Base-by-base conservation (phyloP, 2,797 vertebrate species). In the Pseudochirops corinnae region DNA sequence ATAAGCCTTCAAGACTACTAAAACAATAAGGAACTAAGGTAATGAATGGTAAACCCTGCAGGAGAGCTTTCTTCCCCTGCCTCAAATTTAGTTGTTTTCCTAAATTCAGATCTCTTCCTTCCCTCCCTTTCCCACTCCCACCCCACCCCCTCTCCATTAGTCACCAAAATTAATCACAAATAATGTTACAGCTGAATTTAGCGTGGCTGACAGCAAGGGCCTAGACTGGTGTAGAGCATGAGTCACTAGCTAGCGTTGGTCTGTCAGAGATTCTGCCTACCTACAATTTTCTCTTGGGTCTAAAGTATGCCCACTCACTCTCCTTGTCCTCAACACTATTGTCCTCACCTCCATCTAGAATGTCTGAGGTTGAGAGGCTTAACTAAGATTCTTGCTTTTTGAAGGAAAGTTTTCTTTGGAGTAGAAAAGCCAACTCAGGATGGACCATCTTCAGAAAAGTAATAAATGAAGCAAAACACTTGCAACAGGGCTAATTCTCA, bases 21-120 rank as follows among this genome's bases (percentile, higher is more conserved):
- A 46, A 46, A 7, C 0, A 0, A 0, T n/a, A 93, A 31, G 33
- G 33, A 93, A 53, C n/a, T 58, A 2, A 46, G 55, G 13, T n/a
- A 39, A 39, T 52, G 33, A 52, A 55, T 18, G 24, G 52, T 29
- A 28, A 39, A 67, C 13, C 24, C 0, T 11, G 0, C 21, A 55
- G 91, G 0, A 0, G 53, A n/a, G 0, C 11, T 39, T 4, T 92
- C 0, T 1, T 60, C 74, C 0, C 0, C 0, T 0, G 0, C 14
- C 3, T 13, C 56, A 82, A 67, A 90, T 90, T 55, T 57, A 0
- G 18, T 56, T 93, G 55, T 33, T 91, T 91, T n/a, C 90, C 90
- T 91, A 31, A 67, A 0, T 55, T 53, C 93, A 56, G 67, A 53
- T 55, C 52, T 33, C n/a, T 62, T 90, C 55, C 5, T 87, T 26